phyloP scores from a whole-genome alignment of 2,888 invertebrate genomes.

The Balanococcus diminutus region DNA sequence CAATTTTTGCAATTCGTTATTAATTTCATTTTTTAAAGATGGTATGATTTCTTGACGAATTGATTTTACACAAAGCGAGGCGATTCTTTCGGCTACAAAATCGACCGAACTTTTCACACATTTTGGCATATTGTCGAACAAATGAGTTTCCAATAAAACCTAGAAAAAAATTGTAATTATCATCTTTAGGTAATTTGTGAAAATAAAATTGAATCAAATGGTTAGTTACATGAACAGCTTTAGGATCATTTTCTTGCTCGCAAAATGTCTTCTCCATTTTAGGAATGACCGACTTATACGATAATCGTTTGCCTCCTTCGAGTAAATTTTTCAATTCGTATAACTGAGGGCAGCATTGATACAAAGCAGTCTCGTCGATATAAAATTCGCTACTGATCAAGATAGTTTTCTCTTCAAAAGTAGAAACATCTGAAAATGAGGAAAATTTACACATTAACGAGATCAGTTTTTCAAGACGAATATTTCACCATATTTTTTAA shows the following conservation, averaged over 20 bases:
- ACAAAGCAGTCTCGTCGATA: conserved; percentile 33
- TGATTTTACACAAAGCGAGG: conserved; percentile 31
- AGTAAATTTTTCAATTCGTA: conserved; percentile 46
- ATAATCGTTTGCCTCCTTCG: conserved; percentile 15
- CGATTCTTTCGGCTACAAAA: conserved; percentile 46
- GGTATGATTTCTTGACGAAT: conserved; percentile 44
- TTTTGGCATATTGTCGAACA: conserved; percentile 48
- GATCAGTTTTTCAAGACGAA: not conserved
- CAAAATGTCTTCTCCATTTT: conserved; percentile 47
- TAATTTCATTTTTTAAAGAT: conserved; percentile 10
- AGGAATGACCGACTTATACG: conserved; percentile 45
- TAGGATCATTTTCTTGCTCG: conserved; percentile 27
- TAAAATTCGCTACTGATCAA: conserved; percentile 45
- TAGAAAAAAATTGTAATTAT: not conserved
- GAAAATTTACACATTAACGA: not conserved
- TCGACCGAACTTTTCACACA: conserved; percentile 44
- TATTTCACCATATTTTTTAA: not conserved
- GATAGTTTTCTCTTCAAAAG: not conserved
- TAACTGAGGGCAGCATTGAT: conserved; percentile 51
- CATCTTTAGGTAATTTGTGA: too few species aligned
- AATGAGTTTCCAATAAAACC: conserved; percentile 41
- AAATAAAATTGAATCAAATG: not conserved
- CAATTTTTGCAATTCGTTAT: not conserved
- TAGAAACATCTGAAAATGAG: conserved; percentile 8
- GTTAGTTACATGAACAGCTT: conserved; percentile 29